Evolutionary conservation across 2,888 invertebrate species (phyloP).

Genomic region (Hyposoter dolosus): DNA sequence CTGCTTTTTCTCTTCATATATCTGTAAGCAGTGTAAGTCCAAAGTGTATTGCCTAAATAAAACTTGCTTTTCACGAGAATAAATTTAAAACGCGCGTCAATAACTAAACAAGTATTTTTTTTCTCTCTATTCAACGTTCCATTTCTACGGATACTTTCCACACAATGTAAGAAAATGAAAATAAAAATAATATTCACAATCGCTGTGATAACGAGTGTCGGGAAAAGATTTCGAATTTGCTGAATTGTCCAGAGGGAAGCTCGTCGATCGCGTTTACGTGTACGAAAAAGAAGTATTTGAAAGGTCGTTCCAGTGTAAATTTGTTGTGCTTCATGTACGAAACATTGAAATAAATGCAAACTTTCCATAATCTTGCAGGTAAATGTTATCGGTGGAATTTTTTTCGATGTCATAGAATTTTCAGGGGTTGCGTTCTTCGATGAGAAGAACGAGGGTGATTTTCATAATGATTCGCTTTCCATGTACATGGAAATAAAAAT

Average conservation of each 20-base stretch:
- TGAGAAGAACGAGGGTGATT: not conserved
- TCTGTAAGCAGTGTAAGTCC: not conserved
- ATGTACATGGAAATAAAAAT: conserved; percentile 35
- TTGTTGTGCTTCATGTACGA: not conserved
- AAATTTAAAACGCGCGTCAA: not conserved
- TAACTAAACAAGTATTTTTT: not conserved
- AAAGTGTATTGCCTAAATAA: not conserved
- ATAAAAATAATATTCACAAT: no score
- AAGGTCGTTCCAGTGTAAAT: not conserved
- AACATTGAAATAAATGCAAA: not conserved
- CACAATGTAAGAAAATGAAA: not conserved
- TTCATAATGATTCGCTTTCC: conserved; percentile 2
- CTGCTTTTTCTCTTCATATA: not conserved
- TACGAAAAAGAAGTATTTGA: not conserved
- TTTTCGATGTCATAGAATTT: not conserved
- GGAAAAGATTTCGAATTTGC: not conserved
- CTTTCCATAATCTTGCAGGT: not conserved
- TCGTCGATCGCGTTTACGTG: not conserved
- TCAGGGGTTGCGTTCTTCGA: not conserved
- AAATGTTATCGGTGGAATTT: not conserved
- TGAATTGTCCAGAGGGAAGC: not conserved
- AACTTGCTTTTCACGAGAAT: not conserved
- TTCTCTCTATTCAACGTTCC: not conserved
- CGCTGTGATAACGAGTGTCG: not conserved
- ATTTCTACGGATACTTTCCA: not conserved